Percentiles rank a stretch among this genome's conserved stretches.
Evolutionary conservation across 2,888 invertebrate genomes (phyloP).

Genomic region (Scelioninae gen. 1): DNA sequence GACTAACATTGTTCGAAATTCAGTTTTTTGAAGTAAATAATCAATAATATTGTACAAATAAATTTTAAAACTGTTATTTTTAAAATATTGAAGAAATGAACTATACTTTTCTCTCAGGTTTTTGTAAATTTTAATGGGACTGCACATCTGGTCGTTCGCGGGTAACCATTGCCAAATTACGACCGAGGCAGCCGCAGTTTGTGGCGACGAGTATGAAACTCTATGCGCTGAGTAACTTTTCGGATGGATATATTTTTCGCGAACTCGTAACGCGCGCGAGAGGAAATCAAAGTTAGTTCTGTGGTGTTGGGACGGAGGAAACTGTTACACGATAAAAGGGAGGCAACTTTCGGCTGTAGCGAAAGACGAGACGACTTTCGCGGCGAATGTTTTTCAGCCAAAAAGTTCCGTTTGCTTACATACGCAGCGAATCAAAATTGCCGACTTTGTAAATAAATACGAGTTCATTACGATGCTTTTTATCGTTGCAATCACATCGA

Average conservation of each 20-base stretch:
- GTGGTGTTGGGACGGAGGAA: conserved; percentile 62
- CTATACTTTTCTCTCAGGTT: too few species aligned
- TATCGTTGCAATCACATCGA: conserved; percentile 12
- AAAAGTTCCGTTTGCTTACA: conserved; percentile 56
- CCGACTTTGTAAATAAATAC: conserved; percentile 53
- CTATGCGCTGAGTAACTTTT: conserved; percentile 74
- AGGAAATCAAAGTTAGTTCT: conserved; percentile 76
- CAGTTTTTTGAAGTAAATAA: too few species aligned
- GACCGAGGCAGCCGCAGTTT: conserved; percentile 61
- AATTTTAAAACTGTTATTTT: too few species aligned
- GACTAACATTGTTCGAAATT: too few species aligned
- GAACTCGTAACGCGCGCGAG: conserved; percentile 70
- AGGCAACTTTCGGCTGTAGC: conserved; percentile 73
- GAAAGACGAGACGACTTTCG: conserved; percentile 67
- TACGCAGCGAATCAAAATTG: conserved; percentile 58
- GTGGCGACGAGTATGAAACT: conserved; percentile 66
- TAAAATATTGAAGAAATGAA: too few species aligned
- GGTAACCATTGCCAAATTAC: conserved; percentile 64
- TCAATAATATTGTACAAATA: too few species aligned
- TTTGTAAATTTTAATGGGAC: conserved; percentile 33
- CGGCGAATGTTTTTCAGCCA: conserved; percentile 59
- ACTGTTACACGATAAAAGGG: conserved; percentile 65
- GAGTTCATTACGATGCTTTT: conserved; percentile 48
- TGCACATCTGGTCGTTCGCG: conserved; percentile 58
- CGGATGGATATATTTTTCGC: conserved; percentile 79